phyloP scores from a whole-genome alignment of 2,113 vertebrate species.

The Chaetodon trifascialis region DNA sequence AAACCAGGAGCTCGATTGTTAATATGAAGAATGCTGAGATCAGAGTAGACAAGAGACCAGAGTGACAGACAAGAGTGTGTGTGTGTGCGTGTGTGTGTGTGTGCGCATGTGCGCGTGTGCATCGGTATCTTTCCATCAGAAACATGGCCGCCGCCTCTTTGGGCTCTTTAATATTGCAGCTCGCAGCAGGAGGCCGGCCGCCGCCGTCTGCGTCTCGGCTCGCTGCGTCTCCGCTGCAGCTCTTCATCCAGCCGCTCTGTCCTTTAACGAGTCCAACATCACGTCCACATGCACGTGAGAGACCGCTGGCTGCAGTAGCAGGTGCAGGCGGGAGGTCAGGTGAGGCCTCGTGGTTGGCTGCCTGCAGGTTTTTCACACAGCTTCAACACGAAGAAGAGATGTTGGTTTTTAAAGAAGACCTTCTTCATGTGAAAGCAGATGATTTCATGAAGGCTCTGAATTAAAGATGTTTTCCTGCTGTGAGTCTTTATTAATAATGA shows the following conservation, averaged over 20 bases:
- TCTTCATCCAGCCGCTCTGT: not conserved
- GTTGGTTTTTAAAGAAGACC: not conserved
- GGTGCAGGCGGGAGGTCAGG: constrained; percentile 18
- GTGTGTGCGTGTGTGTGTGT: no score
- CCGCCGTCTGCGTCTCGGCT: not conserved
- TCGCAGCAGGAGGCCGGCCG: not conserved
- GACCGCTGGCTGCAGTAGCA: not conserved
- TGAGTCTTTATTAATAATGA: not conserved
- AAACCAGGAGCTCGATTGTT: no score
- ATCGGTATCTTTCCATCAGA: not conserved
- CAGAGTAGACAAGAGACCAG: no score
- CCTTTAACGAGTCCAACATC: not conserved
- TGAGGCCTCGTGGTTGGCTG: not conserved
- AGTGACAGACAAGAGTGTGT: no score
- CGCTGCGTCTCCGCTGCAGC: constrained; percentile 2
- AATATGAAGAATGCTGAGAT: no score
- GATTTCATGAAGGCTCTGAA: not conserved
- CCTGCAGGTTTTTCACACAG: not conserved
- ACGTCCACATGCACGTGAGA: constrained; percentile 11
- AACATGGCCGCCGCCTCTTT: not conserved
- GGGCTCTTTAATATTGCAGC: constrained; percentile 21
- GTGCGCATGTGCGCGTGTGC: no score
- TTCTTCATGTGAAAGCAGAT: not conserved
- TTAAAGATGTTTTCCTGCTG: constrained; percentile 12
- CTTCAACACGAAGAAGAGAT: not conserved